Conservation (phyloP, 2,113 vertebrate species). For the Hucho hucho region DNA sequence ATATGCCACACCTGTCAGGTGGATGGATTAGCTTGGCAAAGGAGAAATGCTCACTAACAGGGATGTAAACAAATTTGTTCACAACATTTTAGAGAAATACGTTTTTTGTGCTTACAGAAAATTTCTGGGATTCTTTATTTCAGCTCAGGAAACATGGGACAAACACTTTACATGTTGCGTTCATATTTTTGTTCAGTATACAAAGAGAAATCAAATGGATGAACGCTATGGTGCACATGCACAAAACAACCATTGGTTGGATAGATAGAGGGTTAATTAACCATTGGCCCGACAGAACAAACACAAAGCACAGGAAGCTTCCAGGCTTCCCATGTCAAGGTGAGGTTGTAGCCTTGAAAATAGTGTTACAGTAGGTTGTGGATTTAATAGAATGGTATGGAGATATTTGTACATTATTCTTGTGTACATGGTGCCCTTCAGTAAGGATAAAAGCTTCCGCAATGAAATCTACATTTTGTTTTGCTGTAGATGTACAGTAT, state of each 20-base stretch:
- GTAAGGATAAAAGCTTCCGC: background rate
- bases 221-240: background rate
- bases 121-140: no score
- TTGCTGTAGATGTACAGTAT: no score
- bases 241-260: background rate
- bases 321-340: conserved; percentile 7
- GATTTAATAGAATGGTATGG: background rate
- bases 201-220: background rate
- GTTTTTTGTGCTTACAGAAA: no score
- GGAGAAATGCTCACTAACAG: no score
- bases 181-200: background rate
- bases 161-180: no score
- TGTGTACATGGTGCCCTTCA: background rate
- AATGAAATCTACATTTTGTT: background rate
- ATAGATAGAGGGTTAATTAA: conserved; percentile 34
- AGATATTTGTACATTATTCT: background rate
- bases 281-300: conserved; percentile 15
- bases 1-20: no score
- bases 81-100: no score
- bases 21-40: no score
- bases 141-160: no score
- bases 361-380: background rate
- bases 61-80: no score
- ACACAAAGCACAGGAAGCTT: conserved; percentile 5
- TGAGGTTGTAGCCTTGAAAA: background rate